A percentile compares a stretch with the other conserved stretches of the same genome.
Evolutionary conservation across 2,888 invertebrate genomes (phyloP).

Genomic region (Leptopilina drosophilae): DNA sequence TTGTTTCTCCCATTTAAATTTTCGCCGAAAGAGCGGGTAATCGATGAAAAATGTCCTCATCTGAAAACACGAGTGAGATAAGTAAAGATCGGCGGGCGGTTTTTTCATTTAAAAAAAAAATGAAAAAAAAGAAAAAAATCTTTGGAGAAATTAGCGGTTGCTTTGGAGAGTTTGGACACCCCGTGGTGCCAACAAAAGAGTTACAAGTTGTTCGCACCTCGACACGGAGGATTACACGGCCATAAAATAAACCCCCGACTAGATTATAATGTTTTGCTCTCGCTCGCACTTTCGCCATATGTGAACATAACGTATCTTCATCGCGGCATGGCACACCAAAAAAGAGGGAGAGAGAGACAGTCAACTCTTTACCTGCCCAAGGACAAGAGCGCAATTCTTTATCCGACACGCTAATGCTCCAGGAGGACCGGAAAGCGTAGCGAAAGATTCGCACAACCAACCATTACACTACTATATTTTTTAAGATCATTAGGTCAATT

Average conservation of each 20-base stretch:
- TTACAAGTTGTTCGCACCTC: slow-evolving; percentile 75
- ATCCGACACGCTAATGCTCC: slow-evolving; percentile 48
- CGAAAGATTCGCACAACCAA: slow-evolving; percentile 49
- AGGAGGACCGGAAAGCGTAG: slow-evolving; percentile 57
- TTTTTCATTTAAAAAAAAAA: not conserved
- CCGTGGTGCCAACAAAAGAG: slow-evolving; percentile 74
- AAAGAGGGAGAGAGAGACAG: slow-evolving; percentile 29
- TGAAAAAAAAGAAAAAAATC: too few relatives aligned
- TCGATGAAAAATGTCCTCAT: slow-evolving; percentile 37
- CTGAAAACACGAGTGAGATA: slow-evolving; percentile 35
- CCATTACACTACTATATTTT: slow-evolving; percentile 35
- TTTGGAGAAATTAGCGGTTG: slow-evolving; percentile 71
- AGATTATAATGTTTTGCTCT: slow-evolving; percentile 72
- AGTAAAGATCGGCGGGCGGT: slow-evolving; percentile 28
- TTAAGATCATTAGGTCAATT: slow-evolving; percentile 28
- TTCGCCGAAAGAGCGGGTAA: slow-evolving; percentile 35
- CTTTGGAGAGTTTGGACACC: slow-evolving; percentile 69
- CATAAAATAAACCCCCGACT: slow-evolving; percentile 72
- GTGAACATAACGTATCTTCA: slow-evolving; percentile 43
- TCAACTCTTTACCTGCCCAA: slow-evolving; percentile 49
- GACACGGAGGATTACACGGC: slow-evolving; percentile 73
- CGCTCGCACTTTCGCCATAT: slow-evolving; percentile 41
- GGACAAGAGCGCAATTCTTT: slow-evolving; percentile 54
- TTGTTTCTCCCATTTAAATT: not conserved
- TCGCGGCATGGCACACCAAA: slow-evolving; percentile 44